These are phyloP conservation scores for Bos javanicus DNA, from an alignment of 2,113 vertebrate genomes.

Conservation along the genomic window DNA sequence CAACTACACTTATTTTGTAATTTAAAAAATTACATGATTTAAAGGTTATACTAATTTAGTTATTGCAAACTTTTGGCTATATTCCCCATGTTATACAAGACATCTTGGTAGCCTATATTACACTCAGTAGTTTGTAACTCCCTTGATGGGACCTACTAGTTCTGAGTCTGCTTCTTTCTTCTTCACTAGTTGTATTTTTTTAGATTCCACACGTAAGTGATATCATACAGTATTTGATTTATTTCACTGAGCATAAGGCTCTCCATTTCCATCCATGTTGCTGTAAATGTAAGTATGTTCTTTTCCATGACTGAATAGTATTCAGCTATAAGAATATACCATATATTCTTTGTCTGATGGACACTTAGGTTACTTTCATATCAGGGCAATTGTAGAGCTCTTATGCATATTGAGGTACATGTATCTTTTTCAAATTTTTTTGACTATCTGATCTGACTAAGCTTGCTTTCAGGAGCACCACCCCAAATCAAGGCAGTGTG, in stretches of 20 bases:
- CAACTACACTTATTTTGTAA: background rate
- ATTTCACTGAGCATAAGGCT: background rate
- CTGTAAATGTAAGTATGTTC: background rate
- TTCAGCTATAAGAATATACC: background rate
- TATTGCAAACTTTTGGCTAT: background rate
- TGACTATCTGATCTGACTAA: background rate
- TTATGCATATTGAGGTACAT: background rate
- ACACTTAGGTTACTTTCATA: background rate
- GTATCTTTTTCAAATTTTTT: background rate
- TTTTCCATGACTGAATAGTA: background rate
- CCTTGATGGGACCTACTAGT: background rate
- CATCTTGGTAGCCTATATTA: background rate
- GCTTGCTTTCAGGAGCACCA: background rate
- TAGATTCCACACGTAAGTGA: background rate
- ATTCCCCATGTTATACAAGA: background rate
- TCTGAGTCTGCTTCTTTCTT: background rate
- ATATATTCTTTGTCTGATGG: background rate
- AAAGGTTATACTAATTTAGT: background rate
- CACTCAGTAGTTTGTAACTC: background rate
- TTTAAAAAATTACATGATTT: background rate
- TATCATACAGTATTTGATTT: background rate
- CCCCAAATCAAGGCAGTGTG: too few relatives aligned
- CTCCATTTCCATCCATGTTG: background rate
- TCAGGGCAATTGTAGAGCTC: background rate
- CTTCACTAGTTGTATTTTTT: background rate